Evolutionary conservation across 2,888 invertebrate species (phyloP).

Genomic region (Yponomeuta cagnagella): DNA sequence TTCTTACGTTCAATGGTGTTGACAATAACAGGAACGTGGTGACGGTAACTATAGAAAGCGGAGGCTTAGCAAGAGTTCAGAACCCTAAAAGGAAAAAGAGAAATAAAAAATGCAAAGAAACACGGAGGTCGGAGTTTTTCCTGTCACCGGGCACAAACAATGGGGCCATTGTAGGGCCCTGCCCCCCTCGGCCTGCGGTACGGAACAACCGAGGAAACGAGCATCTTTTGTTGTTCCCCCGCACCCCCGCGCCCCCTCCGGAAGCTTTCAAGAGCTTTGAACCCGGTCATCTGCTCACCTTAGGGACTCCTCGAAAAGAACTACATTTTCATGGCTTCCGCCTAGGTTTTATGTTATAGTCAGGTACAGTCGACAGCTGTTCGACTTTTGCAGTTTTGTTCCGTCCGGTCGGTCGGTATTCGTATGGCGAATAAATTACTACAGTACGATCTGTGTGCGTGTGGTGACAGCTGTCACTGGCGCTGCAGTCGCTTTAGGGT

Average conservation of each 20-base stretch:
- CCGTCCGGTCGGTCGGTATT: no score
- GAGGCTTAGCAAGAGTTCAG: constrained; percentile 25
- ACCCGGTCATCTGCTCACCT: constrained; percentile 72
- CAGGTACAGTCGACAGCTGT: no score
- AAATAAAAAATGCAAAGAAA: constrained; percentile 74
- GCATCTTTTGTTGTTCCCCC: constrained; percentile 70
- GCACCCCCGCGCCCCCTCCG: constrained; percentile 34
- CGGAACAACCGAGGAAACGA: constrained; percentile 65
- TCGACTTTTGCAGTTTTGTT: no score
- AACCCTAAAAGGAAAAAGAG: constrained; percentile 48
- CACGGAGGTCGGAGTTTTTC: constrained; percentile 75
- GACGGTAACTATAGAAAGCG: no score
- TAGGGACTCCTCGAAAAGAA: constrained; percentile 25
- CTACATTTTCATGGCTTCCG: constrained; percentile 2
- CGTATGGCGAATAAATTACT: no score
- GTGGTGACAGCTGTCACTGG: no score
- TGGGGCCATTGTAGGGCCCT: constrained; percentile 60
- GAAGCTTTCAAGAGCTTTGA: constrained; percentile 62
- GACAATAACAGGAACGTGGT: no score
- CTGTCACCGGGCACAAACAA: constrained; percentile 75
- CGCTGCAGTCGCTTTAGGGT: no score
- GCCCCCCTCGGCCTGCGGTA: constrained; percentile 34
- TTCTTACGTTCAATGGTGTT: no score
- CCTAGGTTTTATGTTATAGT: no score
- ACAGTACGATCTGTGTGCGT: no score